Evolutionary conservation across 2,888 invertebrate species (phyloP).

Genomic region (Polietes domitor): DNA sequence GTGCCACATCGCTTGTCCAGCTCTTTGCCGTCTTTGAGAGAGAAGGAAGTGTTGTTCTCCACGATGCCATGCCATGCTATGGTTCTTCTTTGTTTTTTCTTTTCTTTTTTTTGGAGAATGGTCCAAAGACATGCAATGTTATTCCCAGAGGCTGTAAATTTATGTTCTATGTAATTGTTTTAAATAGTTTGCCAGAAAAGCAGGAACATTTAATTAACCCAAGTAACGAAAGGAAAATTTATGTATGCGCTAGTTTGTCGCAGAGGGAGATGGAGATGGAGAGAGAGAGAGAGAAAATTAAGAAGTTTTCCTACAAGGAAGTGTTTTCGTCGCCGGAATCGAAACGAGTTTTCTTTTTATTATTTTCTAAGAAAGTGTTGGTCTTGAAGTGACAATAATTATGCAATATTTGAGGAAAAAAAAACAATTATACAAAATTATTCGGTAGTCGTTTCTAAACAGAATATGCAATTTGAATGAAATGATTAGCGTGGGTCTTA

Average conservation of each 20-base stretch:
- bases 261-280: neutral
- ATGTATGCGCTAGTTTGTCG: neutral
- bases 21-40: neutral
- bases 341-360: too few relatives aligned
- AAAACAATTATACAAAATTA: too few relatives aligned
- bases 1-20: neutral
- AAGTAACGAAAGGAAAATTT: conserved; percentile 49
- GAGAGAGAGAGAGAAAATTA: neutral
- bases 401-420: too few relatives aligned
- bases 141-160: conserved; percentile 61
- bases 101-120: conserved; percentile 38
- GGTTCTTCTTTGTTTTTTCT: neutral
- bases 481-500: too few relatives aligned
- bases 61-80: neutral
- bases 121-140: conserved; percentile 60
- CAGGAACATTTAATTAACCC: conserved; percentile 54
- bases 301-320: conserved; percentile 32
- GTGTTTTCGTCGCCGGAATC: neutral
- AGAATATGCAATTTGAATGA: too few relatives aligned
- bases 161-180: conserved; percentile 59
- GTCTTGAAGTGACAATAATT: too few relatives aligned
- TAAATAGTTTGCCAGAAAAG: conserved; percentile 47
- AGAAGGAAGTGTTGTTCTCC: neutral
- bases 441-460: too few relatives aligned
- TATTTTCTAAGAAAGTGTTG: too few relatives aligned